phyloP scores from a whole-genome alignment of 2,113 vertebrate genomes.

The Muntiacus reevesi region DNA sequence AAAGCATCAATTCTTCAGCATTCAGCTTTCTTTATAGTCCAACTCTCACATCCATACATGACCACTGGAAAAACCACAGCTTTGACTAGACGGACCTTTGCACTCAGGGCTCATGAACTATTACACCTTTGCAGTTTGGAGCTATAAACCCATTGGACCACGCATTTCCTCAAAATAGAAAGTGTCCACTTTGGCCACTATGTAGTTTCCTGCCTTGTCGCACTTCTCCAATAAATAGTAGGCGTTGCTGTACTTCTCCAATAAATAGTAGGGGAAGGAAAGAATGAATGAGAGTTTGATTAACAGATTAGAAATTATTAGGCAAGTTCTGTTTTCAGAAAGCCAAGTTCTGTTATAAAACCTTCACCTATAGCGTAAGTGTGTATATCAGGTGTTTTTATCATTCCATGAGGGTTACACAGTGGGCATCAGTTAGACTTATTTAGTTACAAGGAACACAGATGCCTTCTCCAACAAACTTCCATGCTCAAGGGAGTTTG shows the following conservation, averaged over 20 bases:
- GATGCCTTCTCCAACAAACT: background rate
- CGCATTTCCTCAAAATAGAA: background rate
- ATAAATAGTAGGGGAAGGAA: background rate
- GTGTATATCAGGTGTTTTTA: rapidly evolving
- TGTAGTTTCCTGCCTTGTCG: no score
- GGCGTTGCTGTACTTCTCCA: no score
- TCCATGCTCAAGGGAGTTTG: background rate
- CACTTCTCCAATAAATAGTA: background rate
- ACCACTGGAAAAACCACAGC: background rate
- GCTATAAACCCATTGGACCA: background rate
- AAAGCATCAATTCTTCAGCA: rapidly evolving
- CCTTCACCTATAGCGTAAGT: rapidly evolving
- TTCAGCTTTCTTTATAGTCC: background rate
- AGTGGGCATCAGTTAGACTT: no score
- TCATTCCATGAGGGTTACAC: background rate
- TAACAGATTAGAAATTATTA: background rate
- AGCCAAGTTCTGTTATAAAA: background rate
- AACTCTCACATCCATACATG: background rate
- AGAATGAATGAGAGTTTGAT: background rate
- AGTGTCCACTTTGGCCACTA: background rate
- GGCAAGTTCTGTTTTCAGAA: background rate
- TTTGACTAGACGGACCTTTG: rapidly evolving
- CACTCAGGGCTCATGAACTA: background rate
- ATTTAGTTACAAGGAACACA: background rate
- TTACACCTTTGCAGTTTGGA: no score